phyloP scores from a whole-genome alignment of 2,888 invertebrate species.

The Drosophila aldrichi region DNA sequence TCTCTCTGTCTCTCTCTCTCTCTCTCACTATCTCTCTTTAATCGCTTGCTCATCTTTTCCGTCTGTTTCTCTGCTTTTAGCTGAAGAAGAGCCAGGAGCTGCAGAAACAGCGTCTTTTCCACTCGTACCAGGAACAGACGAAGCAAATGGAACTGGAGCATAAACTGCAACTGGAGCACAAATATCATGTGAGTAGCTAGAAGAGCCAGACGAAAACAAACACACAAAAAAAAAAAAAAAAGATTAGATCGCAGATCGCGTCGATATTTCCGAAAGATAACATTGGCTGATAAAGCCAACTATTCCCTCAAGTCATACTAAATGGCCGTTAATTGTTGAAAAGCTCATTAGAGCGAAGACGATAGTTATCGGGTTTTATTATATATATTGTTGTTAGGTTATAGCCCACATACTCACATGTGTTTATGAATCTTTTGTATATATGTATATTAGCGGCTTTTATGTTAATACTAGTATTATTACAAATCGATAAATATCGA shows the following conservation, averaged over 20 bases:
- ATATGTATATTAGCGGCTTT: background rate
- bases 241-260: constrained; percentile 6
- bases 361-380: background rate
- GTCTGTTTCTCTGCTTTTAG: constrained; percentile 87
- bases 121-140: constrained; percentile 96
- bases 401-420: too few species aligned
- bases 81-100: constrained; percentile 97
- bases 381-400: background rate
- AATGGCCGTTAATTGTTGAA: background rate
- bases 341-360: background rate
- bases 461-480: background rate
- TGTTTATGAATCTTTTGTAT: background rate
- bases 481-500: too few species aligned
- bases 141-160: constrained; percentile 96
- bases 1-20: background rate
- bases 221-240: background rate
- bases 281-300: background rate
- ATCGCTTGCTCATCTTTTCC: background rate
- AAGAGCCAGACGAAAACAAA: constrained; percentile 7
- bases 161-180: constrained; percentile 94
- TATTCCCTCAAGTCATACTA: background rate
- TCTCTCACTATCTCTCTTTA: background rate
- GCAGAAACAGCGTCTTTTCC: constrained; percentile 95
- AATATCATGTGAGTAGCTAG: constrained; percentile 90
- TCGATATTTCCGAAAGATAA: constrained; percentile 3